Evolutionary conservation across 1,140 invertebrate species (phyloP).

Genomic region (Rhagoletis zephyria): DNA sequence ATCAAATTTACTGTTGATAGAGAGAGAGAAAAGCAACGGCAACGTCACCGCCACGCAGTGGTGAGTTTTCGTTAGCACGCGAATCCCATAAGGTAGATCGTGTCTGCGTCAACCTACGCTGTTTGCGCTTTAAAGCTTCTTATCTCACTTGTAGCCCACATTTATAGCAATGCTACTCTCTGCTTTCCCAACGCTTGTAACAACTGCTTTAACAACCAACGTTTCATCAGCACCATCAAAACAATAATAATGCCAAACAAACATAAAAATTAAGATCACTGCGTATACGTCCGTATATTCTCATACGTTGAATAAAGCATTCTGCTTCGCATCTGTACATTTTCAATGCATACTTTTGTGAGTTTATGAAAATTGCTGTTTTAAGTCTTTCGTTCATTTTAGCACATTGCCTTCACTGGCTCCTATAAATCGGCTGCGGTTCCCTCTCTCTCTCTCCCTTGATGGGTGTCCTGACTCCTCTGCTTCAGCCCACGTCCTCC

Average conservation of each 20-base stretch:
- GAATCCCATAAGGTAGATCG: too few relatives aligned
- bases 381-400: background rate
- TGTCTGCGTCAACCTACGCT: too few relatives aligned
- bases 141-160: background rate
- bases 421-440: background rate
- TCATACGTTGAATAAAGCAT: background rate
- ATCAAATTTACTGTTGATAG: too few relatives aligned
- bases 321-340: background rate
- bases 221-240: slow-evolving; percentile 38
- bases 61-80: too few relatives aligned
- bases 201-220: slow-evolving; percentile 46
- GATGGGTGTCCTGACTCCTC: background rate
- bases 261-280: slow-evolving; percentile 46
- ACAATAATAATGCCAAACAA: slow-evolving; percentile 37
- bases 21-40: too few relatives aligned
- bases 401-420: background rate
- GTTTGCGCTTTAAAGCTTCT: background rate
- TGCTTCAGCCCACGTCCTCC: background rate
- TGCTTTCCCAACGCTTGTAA: slow-evolving; percentile 27
- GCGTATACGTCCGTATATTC: background rate
- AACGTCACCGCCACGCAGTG: too few relatives aligned
- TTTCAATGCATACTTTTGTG: background rate
- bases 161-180: background rate
- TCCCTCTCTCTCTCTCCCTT: background rate
- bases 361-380: slow-evolving; percentile 8